Percentiles rank a stretch among this genome's conserved stretches.
phyloP scores from a whole-genome alignment of 2,888 invertebrate genomes.

The Dioctria linearis region DNA sequence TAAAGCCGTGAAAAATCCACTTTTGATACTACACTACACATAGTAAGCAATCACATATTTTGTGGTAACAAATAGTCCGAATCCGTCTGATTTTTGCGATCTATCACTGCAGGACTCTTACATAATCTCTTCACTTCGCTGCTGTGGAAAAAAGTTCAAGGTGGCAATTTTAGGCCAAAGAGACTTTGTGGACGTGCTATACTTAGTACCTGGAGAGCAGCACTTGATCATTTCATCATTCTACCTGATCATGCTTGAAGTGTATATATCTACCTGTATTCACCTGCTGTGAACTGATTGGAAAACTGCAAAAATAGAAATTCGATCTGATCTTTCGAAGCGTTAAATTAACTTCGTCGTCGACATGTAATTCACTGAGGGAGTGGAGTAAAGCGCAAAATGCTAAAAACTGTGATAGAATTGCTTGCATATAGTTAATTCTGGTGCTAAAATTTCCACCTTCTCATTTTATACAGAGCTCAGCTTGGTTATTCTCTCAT shows the following conservation, averaged over 20 bases:
- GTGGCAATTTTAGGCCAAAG: constrained; percentile 49
- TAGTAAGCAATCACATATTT: background rate
- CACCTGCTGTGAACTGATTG: constrained; percentile 32
- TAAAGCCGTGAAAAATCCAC: background rate
- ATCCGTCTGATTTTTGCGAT: constrained; percentile 15
- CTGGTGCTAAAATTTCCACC: constrained; percentile 10
- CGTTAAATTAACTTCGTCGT: constrained; percentile 43
- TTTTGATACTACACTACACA: background rate
- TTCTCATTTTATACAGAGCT: background rate
- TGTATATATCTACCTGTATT: background rate
- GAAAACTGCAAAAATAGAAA: constrained; percentile 31
- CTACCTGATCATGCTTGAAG: constrained; percentile 38
- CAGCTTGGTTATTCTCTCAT: no score
- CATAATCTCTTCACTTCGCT: background rate
- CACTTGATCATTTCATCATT: constrained; percentile 30
- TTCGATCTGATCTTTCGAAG: constrained; percentile 32
- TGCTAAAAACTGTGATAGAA: constrained; percentile 13
- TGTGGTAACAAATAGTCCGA: constrained; percentile 9
- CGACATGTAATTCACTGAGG: constrained; percentile 26
- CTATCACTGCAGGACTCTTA: constrained; percentile 18
- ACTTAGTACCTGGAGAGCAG: background rate
- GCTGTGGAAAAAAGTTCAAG: constrained; percentile 44
- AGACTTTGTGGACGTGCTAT: constrained; percentile 9
- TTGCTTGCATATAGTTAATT: background rate
- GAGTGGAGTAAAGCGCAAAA: constrained; percentile 11